Conservation (phyloP, 2,888 invertebrate genomes). For the Xestia xanthographa region DNA sequence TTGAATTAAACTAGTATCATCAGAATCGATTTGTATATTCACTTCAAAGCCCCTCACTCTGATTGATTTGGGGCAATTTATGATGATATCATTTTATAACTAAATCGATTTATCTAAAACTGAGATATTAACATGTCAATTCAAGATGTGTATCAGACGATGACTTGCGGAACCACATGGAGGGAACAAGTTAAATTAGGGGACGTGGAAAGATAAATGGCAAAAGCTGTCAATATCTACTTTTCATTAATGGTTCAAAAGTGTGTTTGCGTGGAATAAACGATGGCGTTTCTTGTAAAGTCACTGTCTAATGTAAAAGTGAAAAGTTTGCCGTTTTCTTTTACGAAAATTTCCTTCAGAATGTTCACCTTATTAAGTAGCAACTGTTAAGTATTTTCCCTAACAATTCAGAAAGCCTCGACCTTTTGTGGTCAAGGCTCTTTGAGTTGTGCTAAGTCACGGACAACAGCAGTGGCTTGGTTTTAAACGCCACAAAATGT, state of each 20-base stretch:
- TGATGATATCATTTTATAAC: conserved; percentile 50
- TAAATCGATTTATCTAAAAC: conserved; percentile 67
- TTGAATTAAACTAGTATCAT: conserved; percentile 32
- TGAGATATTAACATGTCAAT: conserved; percentile 82
- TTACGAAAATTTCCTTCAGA: conserved; percentile 53
- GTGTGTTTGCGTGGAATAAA: conserved; percentile 80
- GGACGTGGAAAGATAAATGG: conserved; percentile 84
- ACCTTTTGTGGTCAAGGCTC: conserved; percentile 59
- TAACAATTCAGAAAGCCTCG: conserved; percentile 50
- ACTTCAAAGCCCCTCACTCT: conserved; percentile 44
- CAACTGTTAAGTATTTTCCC: conserved; percentile 56
- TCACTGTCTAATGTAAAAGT: conserved; percentile 72
- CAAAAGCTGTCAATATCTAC: conserved; percentile 84
- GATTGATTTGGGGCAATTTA: conserved; percentile 48
- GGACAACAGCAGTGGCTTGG: conserved; percentile 14
- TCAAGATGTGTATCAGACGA: conserved; percentile 78
- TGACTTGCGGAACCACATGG: conserved; percentile 79
- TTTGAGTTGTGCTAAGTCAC: conserved; percentile 53
- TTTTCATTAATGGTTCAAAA: conserved; percentile 85
- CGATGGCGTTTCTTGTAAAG: conserved; percentile 73
- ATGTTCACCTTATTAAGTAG: conserved; percentile 57
- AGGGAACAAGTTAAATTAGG: conserved; percentile 84
- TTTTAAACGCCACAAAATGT: conserved; percentile 41
- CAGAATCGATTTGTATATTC: conserved; percentile 32
- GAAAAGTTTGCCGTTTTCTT: conserved; percentile 68